These are phyloP conservation scores for Philotrypesis tridentata DNA, from an alignment of 1,140 invertebrate species.

Conservation along the genomic window DNA sequence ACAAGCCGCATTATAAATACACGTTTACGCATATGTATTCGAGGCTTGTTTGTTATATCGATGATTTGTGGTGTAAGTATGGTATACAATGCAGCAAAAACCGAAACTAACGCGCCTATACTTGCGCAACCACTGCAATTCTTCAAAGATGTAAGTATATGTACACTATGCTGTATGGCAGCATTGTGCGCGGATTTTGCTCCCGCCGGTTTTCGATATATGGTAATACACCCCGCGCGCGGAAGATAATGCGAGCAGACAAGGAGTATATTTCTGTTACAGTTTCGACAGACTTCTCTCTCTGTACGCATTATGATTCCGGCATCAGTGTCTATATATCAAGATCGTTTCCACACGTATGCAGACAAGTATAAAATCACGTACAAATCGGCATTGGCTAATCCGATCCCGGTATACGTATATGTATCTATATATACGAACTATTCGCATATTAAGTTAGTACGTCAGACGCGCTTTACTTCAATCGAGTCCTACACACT, in stretches of 20 bases:
- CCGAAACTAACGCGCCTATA: background rate
- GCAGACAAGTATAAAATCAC: too few relatives aligned
- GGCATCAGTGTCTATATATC: background rate
- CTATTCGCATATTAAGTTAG: too few relatives aligned
- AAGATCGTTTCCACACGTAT: background rate
- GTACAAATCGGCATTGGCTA: too few relatives aligned
- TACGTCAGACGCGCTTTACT: too few relatives aligned
- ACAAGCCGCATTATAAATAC: too few relatives aligned
- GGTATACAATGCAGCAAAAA: too few relatives aligned
- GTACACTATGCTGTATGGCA: too few relatives aligned
- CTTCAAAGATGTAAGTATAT: too few relatives aligned
- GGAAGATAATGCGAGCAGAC: background rate
- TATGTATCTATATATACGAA: too few relatives aligned
- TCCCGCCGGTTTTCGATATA: background rate
- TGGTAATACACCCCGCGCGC: background rate
- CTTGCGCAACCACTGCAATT: background rate
- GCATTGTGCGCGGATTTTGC: background rate
- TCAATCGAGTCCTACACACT: background rate
- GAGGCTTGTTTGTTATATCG: background rate
- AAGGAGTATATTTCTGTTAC: background rate
- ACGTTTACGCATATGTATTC: background rate
- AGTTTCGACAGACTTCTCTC: background rate
- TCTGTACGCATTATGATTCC: too few relatives aligned
- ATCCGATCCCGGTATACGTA: too few relatives aligned
- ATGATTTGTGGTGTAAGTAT: background rate